Evolutionary conservation across 2,888 invertebrate species (phyloP).

Genomic region (Platycheirus rosarum): DNA sequence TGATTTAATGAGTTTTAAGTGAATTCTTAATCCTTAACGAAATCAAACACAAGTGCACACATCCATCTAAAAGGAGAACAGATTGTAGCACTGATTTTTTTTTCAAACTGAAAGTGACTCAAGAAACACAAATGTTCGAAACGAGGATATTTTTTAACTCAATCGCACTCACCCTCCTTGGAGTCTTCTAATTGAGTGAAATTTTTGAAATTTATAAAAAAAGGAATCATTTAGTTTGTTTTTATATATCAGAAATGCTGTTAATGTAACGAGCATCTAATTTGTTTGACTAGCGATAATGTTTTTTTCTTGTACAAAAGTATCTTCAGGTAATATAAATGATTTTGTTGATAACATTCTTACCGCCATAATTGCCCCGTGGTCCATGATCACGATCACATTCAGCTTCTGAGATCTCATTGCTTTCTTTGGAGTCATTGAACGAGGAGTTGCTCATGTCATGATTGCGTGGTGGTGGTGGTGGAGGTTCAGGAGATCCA

Average conservation of each 20-base stretch:
- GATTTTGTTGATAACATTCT: conserved; percentile 78
- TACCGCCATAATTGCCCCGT: conserved; percentile 92
- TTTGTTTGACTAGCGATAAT: conserved; percentile 19
- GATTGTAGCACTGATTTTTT: conserved; percentile 43
- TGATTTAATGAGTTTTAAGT: conserved; percentile 32
- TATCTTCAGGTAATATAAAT: conserved; percentile 1
- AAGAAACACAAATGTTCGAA: conserved; percentile 62
- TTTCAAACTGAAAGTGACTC: conserved; percentile 44
- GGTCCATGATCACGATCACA: conserved; percentile 93
- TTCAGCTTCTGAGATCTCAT: conserved; percentile 96
- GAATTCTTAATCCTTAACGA: conserved; percentile 12
- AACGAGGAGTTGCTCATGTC: conserved; percentile 91
- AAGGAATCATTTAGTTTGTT: conserved; percentile 57
- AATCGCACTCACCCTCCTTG: conserved; percentile 82
- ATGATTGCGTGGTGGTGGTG: conserved; percentile 92
- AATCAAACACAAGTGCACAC: conserved; percentile 64
- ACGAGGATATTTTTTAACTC: conserved; percentile 41
- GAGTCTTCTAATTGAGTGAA: conserved; percentile 79
- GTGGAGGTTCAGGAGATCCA: conserved; percentile 87
- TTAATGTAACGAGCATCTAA: background rate
- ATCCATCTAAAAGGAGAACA: conserved; percentile 43
- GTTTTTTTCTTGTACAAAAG: conserved; percentile 40
- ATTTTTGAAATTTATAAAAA: conserved; percentile 46
- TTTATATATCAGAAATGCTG: conserved; percentile 38
- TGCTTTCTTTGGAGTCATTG: conserved; percentile 96